Conservation (phyloP, 2,888 invertebrate genomes). For the Dasypolia templi region DNA sequence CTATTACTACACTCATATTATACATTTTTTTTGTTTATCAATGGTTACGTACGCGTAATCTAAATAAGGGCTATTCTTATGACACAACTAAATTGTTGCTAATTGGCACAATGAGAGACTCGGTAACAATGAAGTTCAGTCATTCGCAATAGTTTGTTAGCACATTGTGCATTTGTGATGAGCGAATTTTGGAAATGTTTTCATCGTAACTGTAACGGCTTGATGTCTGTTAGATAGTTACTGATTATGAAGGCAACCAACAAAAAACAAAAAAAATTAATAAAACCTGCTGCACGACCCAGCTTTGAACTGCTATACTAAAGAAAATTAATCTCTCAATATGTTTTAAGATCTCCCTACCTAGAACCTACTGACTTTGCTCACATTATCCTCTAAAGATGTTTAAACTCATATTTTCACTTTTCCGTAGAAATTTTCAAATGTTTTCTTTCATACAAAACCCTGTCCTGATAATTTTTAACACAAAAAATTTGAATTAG, state of each 20-base stretch:
- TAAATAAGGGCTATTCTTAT: not conserved
- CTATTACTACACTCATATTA: no score
- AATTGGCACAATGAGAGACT: not conserved
- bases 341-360: no score
- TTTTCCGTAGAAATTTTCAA: no score
- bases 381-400: no score
- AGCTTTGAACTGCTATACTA: no score
- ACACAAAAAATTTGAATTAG: no score
- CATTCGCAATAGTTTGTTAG: not conserved
- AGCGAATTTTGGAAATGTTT: not conserved
- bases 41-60: conserved; percentile 1
- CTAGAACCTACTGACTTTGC: no score
- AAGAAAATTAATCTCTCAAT: no score
- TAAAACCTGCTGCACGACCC: no score
- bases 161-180: not conserved
- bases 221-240: not conserved
- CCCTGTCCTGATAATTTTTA: no score
- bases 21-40: not conserved
- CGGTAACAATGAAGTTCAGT: conserved; percentile 3
- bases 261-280: not conserved
- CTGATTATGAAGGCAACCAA: not conserved
- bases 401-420: no score
- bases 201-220: not conserved
- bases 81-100: conserved; percentile 34
- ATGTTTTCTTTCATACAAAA: no score